These are phyloP conservation scores for Melieria picta DNA, from an alignment of 2,888 invertebrate genomes.

Conservation along the genomic window DNA sequence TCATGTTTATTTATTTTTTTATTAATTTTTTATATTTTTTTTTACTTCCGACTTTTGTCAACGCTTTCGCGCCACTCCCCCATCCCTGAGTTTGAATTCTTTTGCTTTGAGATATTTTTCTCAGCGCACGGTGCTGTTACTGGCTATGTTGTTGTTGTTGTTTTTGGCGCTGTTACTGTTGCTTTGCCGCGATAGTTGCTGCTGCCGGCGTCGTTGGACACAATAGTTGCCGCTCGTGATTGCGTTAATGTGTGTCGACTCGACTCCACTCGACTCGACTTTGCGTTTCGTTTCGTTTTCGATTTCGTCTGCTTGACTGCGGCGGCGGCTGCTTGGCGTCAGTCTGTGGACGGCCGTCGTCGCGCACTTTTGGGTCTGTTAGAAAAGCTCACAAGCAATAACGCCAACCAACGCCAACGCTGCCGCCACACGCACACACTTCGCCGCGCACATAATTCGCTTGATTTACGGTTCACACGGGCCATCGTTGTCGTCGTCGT, in stretches of 20 bases:
- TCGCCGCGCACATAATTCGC: neutral
- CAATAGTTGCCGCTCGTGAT: neutral
- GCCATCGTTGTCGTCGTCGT: neutral
- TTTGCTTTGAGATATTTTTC: neutral
- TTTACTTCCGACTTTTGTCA: no score
- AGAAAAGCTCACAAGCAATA: neutral
- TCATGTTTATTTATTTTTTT: no score
- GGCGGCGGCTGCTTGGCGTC: constrained; percentile 32
- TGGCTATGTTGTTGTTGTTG: neutral
- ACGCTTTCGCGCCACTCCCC: no score
- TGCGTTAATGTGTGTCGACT: neutral
- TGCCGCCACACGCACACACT: neutral
- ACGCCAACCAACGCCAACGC: neutral
- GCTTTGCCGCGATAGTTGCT: constrained; percentile 12
- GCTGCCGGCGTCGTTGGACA: neutral
- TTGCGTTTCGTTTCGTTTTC: constrained; percentile 28
- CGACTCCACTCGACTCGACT: constrained; percentile 25
- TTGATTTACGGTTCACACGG: constrained; percentile 10
- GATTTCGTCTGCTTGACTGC: constrained; percentile 30
- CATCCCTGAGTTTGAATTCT: neutral
- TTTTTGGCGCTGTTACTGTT: neutral
- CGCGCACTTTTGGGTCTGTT: constrained; percentile 39
- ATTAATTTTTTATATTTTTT: no score
- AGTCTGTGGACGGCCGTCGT: constrained; percentile 41
- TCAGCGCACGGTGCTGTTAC: neutral